phyloP scores from a whole-genome alignment of 2,113 vertebrate species.

The Anhinga rufa region DNA sequence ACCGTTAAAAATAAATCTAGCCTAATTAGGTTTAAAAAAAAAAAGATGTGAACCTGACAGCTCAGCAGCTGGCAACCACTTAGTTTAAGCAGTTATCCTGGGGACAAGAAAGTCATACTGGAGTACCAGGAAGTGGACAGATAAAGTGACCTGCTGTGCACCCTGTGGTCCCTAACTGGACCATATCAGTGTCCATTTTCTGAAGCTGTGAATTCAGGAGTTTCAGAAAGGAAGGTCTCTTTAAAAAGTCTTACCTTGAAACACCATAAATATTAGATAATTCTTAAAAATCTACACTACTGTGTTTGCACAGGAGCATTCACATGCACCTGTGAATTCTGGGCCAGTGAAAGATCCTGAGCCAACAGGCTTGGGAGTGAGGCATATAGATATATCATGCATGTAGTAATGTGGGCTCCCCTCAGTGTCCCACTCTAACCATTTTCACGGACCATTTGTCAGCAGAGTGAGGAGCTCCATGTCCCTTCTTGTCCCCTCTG shows the following conservation, averaged over 20 bases:
- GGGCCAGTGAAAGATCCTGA: not conserved
- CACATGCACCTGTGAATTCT: not conserved
- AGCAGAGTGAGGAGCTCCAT: not conserved
- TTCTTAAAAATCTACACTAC: not conserved
- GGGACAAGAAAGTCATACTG: not conserved
- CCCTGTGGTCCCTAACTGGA: not conserved
- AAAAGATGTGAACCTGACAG: not conserved
- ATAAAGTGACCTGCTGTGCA: not conserved
- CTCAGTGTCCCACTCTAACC: not conserved
- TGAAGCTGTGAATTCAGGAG: not conserved
- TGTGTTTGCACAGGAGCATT: not conserved
- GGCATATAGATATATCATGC: not conserved
- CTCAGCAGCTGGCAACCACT: not conserved
- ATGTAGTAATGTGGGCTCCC: not conserved
- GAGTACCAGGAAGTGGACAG: not conserved
- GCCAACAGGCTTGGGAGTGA: not conserved
- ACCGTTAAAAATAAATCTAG: constrained; percentile 41
- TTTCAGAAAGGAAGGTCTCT: not conserved
- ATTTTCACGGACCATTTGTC: constrained; percentile 5
- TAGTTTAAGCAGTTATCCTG: not conserved
- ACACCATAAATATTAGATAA: not conserved
- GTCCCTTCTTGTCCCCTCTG: not conserved
- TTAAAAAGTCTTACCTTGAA: not conserved
- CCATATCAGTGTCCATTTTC: not conserved
- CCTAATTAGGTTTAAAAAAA: constrained; percentile 2